Percentiles rank a stretch among this genome's conserved stretches.
Evolutionary conservation across 2,797 vertebrate species (phyloP).

Genomic region (Austrolebias charrua): DNA sequence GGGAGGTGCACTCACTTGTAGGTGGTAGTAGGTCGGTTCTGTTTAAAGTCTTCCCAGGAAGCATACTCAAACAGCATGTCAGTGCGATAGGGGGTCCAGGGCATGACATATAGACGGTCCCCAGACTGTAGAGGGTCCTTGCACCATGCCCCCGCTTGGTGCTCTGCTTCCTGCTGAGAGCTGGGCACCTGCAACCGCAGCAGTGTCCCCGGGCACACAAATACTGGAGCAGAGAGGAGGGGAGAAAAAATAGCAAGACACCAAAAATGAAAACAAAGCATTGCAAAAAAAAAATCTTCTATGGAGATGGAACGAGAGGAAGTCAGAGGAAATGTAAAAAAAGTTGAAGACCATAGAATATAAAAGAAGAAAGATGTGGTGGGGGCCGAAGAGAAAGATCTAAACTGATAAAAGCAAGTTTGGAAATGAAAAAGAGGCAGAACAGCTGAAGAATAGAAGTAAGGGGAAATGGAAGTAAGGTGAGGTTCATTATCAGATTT

Average conservation of each 20-base stretch:
- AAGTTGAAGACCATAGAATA: conserved; percentile 52
- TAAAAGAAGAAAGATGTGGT: conserved; percentile 44
- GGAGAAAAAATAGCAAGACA: conserved; percentile 34
- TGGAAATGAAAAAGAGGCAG: conserved; percentile 57
- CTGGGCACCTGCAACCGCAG: conserved; percentile 87
- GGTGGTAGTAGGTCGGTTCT: conserved; percentile 87
- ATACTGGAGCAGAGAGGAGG: conserved; percentile 80
- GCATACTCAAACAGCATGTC: conserved; percentile 93
- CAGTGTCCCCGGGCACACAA: conserved; percentile 92
- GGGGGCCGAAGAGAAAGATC: conserved; percentile 40
- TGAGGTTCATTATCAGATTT: conserved; percentile 76
- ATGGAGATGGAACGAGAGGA: conserved; percentile 45
- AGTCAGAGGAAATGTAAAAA: conserved; percentile 40
- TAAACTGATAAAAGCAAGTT: conserved; percentile 58
- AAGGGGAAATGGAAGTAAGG: conserved; percentile 42
- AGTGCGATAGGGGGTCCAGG: conserved; percentile 94
- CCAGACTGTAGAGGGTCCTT: conserved; percentile 94
- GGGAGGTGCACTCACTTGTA: conserved; percentile 82
- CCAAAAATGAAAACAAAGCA: conserved; percentile 57
- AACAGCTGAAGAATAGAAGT: conserved; percentile 43
- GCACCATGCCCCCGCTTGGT: conserved; percentile 95
- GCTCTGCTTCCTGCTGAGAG: conserved; percentile 89
- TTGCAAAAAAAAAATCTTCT: conserved; percentile 51
- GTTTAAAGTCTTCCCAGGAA: conserved; percentile 92
- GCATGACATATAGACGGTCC: conserved; percentile 94